phyloP scores from a whole-genome alignment of 2,888 invertebrate species.

The Epicampocera succincta region DNA sequence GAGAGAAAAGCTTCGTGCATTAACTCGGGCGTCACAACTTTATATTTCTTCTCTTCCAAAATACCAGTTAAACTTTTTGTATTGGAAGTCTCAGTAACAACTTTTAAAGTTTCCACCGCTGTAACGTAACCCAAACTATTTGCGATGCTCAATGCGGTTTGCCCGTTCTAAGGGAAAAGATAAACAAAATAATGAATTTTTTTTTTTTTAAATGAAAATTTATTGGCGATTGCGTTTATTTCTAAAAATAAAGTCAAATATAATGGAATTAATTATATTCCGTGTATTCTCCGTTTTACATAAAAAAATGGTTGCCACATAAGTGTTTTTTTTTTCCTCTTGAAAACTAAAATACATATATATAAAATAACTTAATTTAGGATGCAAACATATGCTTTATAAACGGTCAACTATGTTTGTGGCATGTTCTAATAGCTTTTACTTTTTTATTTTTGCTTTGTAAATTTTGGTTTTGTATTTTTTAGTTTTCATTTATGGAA shows the following conservation, averaged over 20 bases:
- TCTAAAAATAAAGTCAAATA: slow-evolving; percentile 54
- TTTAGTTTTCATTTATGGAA: too few species aligned
- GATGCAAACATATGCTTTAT: too few species aligned
- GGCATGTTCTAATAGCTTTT: too few species aligned
- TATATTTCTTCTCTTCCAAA: slow-evolving; percentile 96
- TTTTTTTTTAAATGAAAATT: slow-evolving; percentile 17
- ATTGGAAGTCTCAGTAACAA: slow-evolving; percentile 91
- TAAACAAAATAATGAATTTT: slow-evolving; percentile 47
- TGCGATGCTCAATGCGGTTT: slow-evolving; percentile 98
- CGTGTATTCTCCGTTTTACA: not conserved
- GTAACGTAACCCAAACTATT: slow-evolving; percentile 98
- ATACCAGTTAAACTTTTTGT: slow-evolving; percentile 83
- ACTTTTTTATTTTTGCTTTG: too few species aligned
- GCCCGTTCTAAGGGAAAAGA: slow-evolving; percentile 88
- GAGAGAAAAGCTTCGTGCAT: slow-evolving; percentile 99
- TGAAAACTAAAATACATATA: too few species aligned
- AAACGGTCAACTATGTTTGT: too few species aligned
- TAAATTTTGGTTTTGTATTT: too few species aligned
- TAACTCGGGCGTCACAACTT: slow-evolving; percentile 97
- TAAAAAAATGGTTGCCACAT: slow-evolving; percentile 34
- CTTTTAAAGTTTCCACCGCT: slow-evolving; percentile 97
- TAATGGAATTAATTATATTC: slow-evolving; percentile 40
- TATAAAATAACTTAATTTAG: too few species aligned
- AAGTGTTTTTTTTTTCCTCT: not conserved
- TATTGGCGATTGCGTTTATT: slow-evolving; percentile 25